Base-by-base conservation (phyloP, 2,797 vertebrate species). In the Eurystomus glaucurus region DNA sequence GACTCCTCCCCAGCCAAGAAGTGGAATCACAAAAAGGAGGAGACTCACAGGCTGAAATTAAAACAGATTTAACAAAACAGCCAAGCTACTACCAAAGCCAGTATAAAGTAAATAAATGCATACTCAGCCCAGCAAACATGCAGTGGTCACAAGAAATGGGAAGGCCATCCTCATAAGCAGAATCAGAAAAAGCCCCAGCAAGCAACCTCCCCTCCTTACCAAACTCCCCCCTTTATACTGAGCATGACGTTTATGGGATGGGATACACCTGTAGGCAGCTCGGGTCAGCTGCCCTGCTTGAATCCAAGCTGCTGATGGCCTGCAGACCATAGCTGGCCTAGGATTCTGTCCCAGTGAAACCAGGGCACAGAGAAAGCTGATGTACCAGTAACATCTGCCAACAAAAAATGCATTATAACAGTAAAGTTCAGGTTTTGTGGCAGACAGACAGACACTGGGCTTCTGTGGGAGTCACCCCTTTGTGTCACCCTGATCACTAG, bases 321-420 rank as follows among this genome's bases (percentile, higher is more conserved):
- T 58, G 55, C 55, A 58, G 21, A 23, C n/a, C 13, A 10, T 23
- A n/a, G 14, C 55, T 33, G 21, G 22, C n/a, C n/a, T 58, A 21
- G 20, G 55, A 58, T 58, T 35, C 55, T 58, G 21, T 21, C 55
- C n/a, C 55, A 58, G n/a, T 5, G 18, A 35, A 58, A 35, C 22
- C 55, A 23, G 55, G 55, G 20, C 57, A 37, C 10, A 17, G 57
- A 33, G 33, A 25, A 60, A 60, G 46, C 29, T 33, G 71, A 9
- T 35, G 25, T 1, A 39, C 19, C 76, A 66, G 21, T 4, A n/a
- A 15, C 14, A 33, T 10, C 35, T 6, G 31, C 18, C 68, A 12
- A 43, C 51, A 55, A 55, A 79, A 58, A 4, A 0, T 0, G 41
- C 31, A 15, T 13, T 1, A 0, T 4, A 45, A 2, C 5, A 20